Evolutionary conservation across 2,888 invertebrate species (phyloP), one percentile per base, ranked within the genome.

Genomic region (Trachelus troglodyta): DNA sequence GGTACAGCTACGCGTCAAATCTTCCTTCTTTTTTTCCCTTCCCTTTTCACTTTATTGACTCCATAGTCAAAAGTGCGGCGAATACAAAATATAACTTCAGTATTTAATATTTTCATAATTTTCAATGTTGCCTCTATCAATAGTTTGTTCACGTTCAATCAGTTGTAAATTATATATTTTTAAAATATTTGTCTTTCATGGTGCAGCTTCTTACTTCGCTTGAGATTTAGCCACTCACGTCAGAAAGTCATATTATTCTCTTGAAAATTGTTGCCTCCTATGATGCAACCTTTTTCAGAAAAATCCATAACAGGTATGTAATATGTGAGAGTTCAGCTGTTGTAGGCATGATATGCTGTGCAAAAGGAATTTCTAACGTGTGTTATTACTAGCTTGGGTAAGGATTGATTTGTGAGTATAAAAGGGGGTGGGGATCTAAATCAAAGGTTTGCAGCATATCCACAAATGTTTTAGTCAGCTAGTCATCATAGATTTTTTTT

Each of bases 241-340:
- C 56, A 56, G 56, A 56, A 56, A 56, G 56, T 56, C 56, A 56
- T 56, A 56, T 56, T 56, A 56, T 56, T 56, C 56, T 56, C 56
- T 56, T 56, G 56, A 56, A 56, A 56, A 56, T 56, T 75, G 34
- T 34, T 69, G 73, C 40, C 75, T 75, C 34, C 75, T 69, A 77
- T 71, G 23, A 77, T 35, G n/a, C 23, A 40, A 69, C 40, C 33
- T 77, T 75, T 75, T 75, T 69, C 37, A 35, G 30, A 34, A 33
- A 69, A 40, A 69, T n/a, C 74, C 30, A 77, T 74, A 40, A 56
- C 68, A 34, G 73, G 77, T 68, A 77, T 71, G 71, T 33, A 73
- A 77, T 37, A 69, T 56, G 30, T 23, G 56, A 56, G 56, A 56
- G 23, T 56, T 56, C 23, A 23, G 23, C 56, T 56, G 56, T 56